Conservation (phyloP, 2,888 invertebrate genomes). For the Drosophila rubida region DNA sequence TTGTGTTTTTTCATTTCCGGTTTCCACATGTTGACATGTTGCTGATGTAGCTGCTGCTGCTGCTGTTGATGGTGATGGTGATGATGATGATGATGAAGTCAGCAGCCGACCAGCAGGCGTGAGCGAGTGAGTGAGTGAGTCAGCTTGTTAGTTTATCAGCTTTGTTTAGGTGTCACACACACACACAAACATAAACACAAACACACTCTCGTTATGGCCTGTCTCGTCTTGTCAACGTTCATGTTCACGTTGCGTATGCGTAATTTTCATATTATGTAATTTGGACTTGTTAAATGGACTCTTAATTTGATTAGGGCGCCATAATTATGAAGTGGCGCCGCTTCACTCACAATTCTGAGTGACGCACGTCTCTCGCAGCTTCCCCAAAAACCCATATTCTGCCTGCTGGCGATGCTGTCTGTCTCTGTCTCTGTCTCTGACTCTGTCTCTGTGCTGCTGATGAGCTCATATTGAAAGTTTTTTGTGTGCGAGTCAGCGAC, state of each 20-base stretch:
- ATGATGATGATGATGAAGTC: constrained; percentile 60
- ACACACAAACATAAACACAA: neutral
- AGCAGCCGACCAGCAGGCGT: constrained; percentile 27
- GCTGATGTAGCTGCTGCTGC: constrained; percentile 49
- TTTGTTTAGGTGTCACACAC: constrained; percentile 53
- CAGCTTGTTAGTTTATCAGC: constrained; percentile 63
- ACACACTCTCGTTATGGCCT: neutral
- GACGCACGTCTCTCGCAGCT: constrained; percentile 65
- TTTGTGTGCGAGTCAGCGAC: constrained; percentile 64
- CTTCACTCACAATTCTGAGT: constrained; percentile 39
- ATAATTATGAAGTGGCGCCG: constrained; percentile 64
- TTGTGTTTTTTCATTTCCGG: constrained; percentile 81
- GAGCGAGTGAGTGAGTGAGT: constrained; percentile 40
- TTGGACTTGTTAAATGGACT: constrained; percentile 73
- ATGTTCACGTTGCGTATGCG: constrained; percentile 70
- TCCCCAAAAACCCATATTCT: constrained; percentile 48
- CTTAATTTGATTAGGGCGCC: constrained; percentile 77
- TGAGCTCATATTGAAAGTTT: constrained; percentile 79
- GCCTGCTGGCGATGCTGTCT: neutral
- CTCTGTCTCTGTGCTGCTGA: constrained; percentile 35
- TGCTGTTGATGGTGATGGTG: constrained; percentile 23
- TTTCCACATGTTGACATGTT: constrained; percentile 76
- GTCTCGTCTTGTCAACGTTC: constrained; percentile 36
- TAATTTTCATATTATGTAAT: constrained; percentile 80
- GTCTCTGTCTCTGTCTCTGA: constrained; percentile 29